Percentiles rank a stretch among this genome's conserved stretches.
Evolutionary conservation across 2,888 invertebrate species (phyloP).

Genomic region (Diogma glabrata): DNA sequence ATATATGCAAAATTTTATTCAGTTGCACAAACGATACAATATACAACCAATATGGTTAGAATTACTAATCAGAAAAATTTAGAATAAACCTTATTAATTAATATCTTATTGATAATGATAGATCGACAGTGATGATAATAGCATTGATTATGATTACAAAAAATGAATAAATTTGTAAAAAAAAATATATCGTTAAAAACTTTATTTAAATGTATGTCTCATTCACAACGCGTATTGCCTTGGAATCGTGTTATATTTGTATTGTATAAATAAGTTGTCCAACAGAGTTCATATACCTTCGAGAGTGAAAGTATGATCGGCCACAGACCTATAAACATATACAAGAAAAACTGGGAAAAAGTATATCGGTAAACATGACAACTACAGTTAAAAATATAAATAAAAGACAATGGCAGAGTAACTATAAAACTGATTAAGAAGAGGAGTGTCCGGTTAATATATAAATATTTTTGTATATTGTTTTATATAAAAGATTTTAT

Average conservation of each 20-base stretch:
- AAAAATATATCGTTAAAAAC: not conserved
- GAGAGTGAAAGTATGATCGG: constrained; percentile 39
- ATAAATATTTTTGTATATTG: too few species aligned
- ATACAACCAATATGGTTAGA: not conserved
- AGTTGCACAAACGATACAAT: not conserved
- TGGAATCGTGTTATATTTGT: constrained; percentile 7
- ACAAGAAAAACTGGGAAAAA: not conserved
- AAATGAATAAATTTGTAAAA: too few species aligned
- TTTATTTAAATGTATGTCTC: constrained; percentile 8
- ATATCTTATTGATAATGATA: too few species aligned
- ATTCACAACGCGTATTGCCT: constrained; percentile 9
- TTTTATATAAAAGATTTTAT: too few species aligned
- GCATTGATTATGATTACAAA: too few species aligned
- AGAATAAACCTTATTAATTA: too few species aligned
- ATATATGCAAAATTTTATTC: not conserved
- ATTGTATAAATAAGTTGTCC: constrained; percentile 9
- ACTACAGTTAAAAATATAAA: constrained; percentile 7
- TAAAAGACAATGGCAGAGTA: constrained; percentile 4
- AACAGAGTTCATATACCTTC: constrained; percentile 36
- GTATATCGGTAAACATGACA: constrained; percentile 8
- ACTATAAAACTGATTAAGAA: constrained; percentile 7
- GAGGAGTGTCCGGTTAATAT: constrained; percentile 8
- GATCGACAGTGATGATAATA: too few species aligned
- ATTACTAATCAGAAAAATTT: too few species aligned
- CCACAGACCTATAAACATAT: constrained; percentile 38